A percentile compares a stretch with the other conserved stretches of the same genome.
These are phyloP conservation scores for Pachyuromys duprasi DNA, from an alignment of 2,797 vertebrate species.

Conservation along the genomic window DNA sequence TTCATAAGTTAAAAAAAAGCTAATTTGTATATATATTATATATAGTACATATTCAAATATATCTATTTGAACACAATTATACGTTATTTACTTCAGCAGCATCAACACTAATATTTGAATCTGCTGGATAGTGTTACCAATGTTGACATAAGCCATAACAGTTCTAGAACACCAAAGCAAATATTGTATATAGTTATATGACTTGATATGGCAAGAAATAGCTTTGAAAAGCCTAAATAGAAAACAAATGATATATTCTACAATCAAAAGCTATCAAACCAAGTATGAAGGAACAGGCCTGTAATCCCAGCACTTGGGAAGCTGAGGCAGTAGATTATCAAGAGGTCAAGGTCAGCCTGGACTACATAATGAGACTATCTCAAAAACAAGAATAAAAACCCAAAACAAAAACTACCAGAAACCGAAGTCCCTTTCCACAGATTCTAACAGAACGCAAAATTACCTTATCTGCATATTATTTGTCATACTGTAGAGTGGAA, in stretches of 20 bases:
- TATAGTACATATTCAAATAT: background rate
- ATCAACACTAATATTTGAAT: background rate
- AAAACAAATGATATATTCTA: background rate
- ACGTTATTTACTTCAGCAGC: background rate
- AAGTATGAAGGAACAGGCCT: background rate
- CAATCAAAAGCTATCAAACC: background rate
- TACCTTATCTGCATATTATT: background rate
- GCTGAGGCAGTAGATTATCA: background rate
- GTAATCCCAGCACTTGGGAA: background rate
- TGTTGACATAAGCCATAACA: background rate
- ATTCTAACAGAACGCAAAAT: conserved; percentile 29
- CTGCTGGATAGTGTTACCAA: background rate
- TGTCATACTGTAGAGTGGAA: background rate
- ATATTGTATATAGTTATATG: background rate
- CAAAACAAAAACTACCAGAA: background rate
- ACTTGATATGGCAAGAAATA: conserved; percentile 6
- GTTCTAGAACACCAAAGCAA: conserved; percentile 4
- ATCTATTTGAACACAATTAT: background rate
- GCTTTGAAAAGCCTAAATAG: background rate
- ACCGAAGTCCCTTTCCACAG: background rate
- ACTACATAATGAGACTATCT: background rate
- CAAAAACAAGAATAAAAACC: background rate
- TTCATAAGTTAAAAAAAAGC: conserved; percentile 18
- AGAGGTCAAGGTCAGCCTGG: background rate
- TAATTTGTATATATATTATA: background rate